Conservation (phyloP, 2,113 vertebrate genomes). For the Coreoperca whiteheadi region DNA sequence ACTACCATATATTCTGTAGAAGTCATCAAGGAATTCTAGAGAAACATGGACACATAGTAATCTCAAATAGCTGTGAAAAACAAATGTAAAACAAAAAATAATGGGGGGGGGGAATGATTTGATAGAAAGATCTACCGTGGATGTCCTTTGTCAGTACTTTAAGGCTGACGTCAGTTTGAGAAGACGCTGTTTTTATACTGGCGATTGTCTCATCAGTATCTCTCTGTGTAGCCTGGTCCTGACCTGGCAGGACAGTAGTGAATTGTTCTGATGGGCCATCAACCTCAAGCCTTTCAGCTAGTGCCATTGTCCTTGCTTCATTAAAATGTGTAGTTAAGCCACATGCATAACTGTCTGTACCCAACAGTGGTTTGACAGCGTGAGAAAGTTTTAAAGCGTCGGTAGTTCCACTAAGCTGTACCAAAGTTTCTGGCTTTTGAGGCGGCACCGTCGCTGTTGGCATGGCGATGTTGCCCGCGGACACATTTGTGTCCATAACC, state of each 20-base stretch:
- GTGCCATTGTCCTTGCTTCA: background rate
- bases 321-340: background rate
- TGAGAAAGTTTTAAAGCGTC: background rate
- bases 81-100: background rate
- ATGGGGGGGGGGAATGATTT: background rate
- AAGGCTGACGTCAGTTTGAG: constrained; percentile 6
- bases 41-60: constrained; percentile 39
- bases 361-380: background rate
- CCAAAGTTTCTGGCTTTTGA: constrained; percentile 1
- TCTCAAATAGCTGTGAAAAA: background rate
- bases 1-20: constrained; percentile 93
- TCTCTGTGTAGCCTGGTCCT: background rate
- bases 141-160: constrained; percentile 38
- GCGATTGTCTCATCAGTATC: background rate
- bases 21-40: constrained; percentile 92
- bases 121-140: constrained; percentile 42
- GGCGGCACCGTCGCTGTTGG: background rate
- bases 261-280: constrained; percentile 14
- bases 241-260: background rate
- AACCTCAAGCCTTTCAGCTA: background rate
- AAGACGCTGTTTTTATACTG: background rate
- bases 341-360: background rate
- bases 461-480: background rate
- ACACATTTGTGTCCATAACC: background rate
- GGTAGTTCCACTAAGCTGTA: background rate